A percentile compares a stretch with the other conserved stretches of the same genome.
These are phyloP conservation scores for Paramuricea clavata DNA, from an alignment of 92 coral and sea anemone species.

Conservation along the genomic window DNA sequence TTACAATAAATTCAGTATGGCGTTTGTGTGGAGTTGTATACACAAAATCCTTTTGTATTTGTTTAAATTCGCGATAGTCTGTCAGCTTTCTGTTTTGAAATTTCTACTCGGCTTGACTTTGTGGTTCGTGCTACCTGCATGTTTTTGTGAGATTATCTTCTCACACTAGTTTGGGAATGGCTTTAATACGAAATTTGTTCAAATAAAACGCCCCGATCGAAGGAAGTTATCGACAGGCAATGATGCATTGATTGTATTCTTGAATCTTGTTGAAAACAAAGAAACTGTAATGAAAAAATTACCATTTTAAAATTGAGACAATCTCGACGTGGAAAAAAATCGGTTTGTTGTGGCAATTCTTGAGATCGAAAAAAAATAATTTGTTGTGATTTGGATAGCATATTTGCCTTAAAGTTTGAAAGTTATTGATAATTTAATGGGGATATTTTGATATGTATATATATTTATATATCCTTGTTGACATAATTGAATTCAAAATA, in stretches of 20 bases:
- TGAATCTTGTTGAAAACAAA: not conserved
- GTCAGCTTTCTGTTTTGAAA: slow-evolving; percentile 1
- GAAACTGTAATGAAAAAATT: not conserved
- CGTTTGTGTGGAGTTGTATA: not conserved
- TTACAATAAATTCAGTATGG: not conserved
- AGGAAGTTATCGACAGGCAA: not conserved
- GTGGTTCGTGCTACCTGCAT: slow-evolving; percentile 14
- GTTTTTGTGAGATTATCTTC: not conserved
- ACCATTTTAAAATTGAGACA: not conserved
- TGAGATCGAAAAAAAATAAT: not conserved
- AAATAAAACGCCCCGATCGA: not conserved
- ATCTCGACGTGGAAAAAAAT: not conserved
- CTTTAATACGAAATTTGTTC: not conserved
- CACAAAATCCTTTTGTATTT: not conserved
- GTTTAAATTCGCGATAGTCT: not conserved
- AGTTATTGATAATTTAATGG: not conserved
- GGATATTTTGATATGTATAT: not conserved
- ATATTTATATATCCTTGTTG: not conserved
- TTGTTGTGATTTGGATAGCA: not conserved
- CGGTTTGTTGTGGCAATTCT: too few relatives aligned
- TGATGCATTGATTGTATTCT: not conserved
- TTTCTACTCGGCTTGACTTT: not conserved
- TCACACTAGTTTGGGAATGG: not conserved
- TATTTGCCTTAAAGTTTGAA: not conserved
- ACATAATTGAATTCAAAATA: not conserved